Conservation (phyloP, 53 echinoderm and acorn worm species). For the Mesocentrotus franciscanus region DNA sequence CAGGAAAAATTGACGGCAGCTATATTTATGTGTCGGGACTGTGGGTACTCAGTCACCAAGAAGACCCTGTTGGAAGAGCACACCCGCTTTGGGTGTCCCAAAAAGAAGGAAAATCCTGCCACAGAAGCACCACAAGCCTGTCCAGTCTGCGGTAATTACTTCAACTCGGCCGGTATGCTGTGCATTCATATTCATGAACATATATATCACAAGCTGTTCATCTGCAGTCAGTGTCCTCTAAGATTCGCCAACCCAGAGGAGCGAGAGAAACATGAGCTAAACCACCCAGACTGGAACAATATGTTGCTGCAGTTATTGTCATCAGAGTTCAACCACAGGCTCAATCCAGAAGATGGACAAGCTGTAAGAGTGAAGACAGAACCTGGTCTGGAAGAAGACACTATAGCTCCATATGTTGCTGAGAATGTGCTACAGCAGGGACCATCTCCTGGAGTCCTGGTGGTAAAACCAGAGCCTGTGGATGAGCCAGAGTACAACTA, state of each 20-base stretch:
- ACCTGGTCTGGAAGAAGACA: constrained; percentile 29
- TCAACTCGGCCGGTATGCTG: constrained; percentile 24
- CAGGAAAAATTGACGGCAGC: constrained; percentile 57
- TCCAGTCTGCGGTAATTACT: constrained; percentile 59
- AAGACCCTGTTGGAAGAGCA: constrained; percentile 60
- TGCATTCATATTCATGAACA: constrained; percentile 62
- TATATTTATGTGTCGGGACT: constrained; percentile 60
- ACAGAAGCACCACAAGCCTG: constrained; percentile 50
- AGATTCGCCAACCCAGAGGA: constrained; percentile 44
- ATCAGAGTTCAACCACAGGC: constrained; percentile 51
- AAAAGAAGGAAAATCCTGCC: constrained; percentile 43
- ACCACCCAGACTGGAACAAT: constrained; percentile 57
- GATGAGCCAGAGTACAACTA: constrained; percentile 62
- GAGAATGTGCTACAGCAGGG: background rate
- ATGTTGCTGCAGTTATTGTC: constrained; percentile 49
- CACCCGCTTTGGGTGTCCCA: constrained; percentile 51
- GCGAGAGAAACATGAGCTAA: constrained; percentile 39
- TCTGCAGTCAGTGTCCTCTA: constrained; percentile 53
- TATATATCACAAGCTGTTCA: constrained; percentile 47
- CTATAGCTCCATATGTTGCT: background rate
- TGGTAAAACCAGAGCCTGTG: constrained; percentile 53
- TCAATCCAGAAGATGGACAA: constrained; percentile 1
- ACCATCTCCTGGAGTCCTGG: background rate
- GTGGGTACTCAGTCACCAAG: constrained; percentile 62
- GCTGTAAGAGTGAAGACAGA: constrained; percentile 17